Conservation (phyloP, 2,888 invertebrate genomes). For the Ophion costatus region DNA sequence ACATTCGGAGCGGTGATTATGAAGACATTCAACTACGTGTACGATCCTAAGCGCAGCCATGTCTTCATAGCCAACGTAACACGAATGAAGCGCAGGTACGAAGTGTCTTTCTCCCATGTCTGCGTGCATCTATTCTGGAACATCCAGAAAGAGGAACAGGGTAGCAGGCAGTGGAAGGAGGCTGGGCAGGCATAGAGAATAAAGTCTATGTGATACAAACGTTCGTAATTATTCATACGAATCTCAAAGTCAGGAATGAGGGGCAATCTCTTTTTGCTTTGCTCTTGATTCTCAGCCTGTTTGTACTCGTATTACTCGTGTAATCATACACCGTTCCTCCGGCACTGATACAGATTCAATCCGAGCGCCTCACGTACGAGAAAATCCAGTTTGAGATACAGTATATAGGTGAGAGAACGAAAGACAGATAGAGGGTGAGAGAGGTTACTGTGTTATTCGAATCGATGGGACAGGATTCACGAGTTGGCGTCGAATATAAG, state of each 20-base stretch:
- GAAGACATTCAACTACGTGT: too few species aligned
- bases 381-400: conserved; percentile 59
- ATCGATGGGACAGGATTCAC: conserved; percentile 27
- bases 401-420: conserved; percentile 36
- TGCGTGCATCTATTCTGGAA: too few species aligned
- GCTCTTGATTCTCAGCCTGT: conserved; percentile 35
- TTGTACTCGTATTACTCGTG: conserved; percentile 53
- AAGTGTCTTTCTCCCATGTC: too few species aligned
- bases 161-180: too few species aligned
- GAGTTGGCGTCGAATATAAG: conserved; percentile 34
- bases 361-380: conserved; percentile 34
- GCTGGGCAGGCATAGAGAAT: too few species aligned
- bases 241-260: conserved; percentile 55
- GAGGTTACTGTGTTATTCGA: conserved; percentile 54
- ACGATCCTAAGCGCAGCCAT: too few species aligned
- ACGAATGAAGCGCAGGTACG: too few species aligned
- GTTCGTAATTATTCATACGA: conserved; percentile 10
- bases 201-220: neutral
- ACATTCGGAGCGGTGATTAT: too few species aligned
- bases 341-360: conserved; percentile 49
- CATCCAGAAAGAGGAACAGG: too few species aligned
- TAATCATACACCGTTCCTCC: conserved; percentile 52
- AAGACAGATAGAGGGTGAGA: conserved; percentile 35
- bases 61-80: too few species aligned
- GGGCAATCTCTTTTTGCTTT: neutral